These are phyloP conservation scores for Caenorhabditis sinica DNA, from an alignment of 2,888 invertebrate species.

Conservation along the genomic window DNA sequence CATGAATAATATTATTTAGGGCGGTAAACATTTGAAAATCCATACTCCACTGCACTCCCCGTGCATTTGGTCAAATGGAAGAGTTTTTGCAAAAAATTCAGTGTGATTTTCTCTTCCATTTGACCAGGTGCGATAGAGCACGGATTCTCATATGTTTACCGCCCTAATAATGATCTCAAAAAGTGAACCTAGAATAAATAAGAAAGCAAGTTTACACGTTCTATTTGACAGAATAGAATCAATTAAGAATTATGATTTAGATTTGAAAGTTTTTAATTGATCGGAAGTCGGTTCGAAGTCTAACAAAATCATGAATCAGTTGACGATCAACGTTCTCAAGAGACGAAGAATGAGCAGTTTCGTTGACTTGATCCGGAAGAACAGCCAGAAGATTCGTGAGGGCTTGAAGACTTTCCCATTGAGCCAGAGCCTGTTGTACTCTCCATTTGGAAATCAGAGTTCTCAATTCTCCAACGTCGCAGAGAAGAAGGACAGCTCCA, in stretches of 20 bases:
- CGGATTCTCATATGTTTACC: too few species aligned
- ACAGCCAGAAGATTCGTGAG: conserved; percentile 96
- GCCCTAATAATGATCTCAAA: too few species aligned
- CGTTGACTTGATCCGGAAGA: conserved; percentile 95
- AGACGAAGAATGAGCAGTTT: conserved; percentile 94
- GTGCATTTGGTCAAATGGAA: too few species aligned
- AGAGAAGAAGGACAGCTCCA: conserved; percentile 97
- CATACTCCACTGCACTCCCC: too few species aligned
- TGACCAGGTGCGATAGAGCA: too few species aligned
- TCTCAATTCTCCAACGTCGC: conserved; percentile 96
- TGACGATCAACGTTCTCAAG: conserved; percentile 89
- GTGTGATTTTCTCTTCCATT: too few species aligned
- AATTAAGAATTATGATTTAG: too few species aligned
- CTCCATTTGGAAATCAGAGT: conserved; percentile 68
- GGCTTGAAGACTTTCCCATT: conserved; percentile 88
- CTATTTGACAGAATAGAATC: not conserved
- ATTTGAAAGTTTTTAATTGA: conserved; percentile 62
- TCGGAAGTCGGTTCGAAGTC: conserved; percentile 92
- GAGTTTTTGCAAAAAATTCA: too few species aligned
- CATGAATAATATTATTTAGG: too few species aligned
- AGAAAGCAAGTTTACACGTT: not conserved
- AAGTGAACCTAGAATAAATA: too few species aligned
- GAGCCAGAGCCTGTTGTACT: conserved; percentile 53
- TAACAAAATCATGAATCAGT: conserved; percentile 94
- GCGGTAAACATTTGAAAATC: too few species aligned